Evolutionary conservation across 1,140 invertebrate genomes (phyloP), one percentile per base, ranked within the genome.

Genomic region (Steinernema feltiae): DNA sequence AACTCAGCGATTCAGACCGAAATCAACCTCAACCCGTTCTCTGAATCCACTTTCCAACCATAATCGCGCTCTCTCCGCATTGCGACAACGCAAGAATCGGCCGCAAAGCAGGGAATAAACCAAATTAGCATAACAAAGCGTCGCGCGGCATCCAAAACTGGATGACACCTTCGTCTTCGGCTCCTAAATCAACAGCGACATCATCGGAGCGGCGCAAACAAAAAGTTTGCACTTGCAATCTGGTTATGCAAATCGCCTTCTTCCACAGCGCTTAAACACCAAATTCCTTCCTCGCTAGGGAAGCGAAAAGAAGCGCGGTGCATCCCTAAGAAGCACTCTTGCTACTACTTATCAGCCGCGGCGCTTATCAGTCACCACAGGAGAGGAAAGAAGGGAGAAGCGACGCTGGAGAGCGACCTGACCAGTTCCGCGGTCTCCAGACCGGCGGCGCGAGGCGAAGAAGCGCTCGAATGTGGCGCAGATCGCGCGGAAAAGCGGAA

Each of bases 51-150:
- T 41, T 41, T 41, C 35, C 35, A n/a, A n/a, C n/a, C 35, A 41
- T 18, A 41, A 7, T 18, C 35, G 7, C 35, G 7, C 35, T 41
- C 35, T 41, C 35, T 7, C 18, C 35, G 7, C 35, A 41, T n/a
- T n/a, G n/a, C n/a, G n/a, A n/a, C n/a, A 41, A 41, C 35, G 35
- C 35, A 41, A 41, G 7, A 41, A 41, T 7, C 18, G 7, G 35
- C 18, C 35, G 35, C 53, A 21, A 12, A 63, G 24, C 53, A 27
- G 3, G 12, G 3, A 21, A 63, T 27, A 27, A 63, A 63, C 24
- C 53, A 7, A 63, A 63, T 63, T 63, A 63, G 53, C 53, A 63
- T 63, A 63, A 63, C 53, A 63, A 63, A 63, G 53, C 53, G 53
- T 63, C 3, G 12, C 53, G 12, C 7, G 24, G 24, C 53, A 21